phyloP scores from a whole-genome alignment of 1,140 invertebrate species.

The Zelostemma sp. region DNA sequence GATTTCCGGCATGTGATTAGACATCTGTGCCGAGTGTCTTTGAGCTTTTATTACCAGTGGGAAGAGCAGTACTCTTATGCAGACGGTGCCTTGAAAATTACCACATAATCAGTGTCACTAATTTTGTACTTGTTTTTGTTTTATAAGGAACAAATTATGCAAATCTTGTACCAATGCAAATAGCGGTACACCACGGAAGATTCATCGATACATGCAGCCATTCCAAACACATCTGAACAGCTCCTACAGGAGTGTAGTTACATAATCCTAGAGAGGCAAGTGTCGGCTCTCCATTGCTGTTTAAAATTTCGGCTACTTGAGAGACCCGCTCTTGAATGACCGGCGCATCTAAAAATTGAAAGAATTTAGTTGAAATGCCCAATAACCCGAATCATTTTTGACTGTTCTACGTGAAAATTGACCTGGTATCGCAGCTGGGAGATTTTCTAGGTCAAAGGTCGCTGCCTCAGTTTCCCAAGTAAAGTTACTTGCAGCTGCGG shows the following conservation, averaged over 20 bases:
- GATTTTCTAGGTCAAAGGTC: neutral
- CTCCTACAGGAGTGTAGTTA: constrained; percentile 79
- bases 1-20: constrained; percentile 86
- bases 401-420: neutral
- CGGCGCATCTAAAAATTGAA: constrained; percentile 22
- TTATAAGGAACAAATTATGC: neutral
- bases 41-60: constrained; percentile 86
- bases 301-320: constrained; percentile 27
- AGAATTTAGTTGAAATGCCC: neutral
- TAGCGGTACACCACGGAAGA: constrained; percentile 92
- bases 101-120: constrained; percentile 1
- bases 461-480: no score
- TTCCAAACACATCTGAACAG: constrained; percentile 86
- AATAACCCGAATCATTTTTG: neutral
- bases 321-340: constrained; percentile 1
- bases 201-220: constrained; percentile 80
- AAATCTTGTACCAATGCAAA: constrained; percentile 75
- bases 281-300: constrained; percentile 31
- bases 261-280: constrained; percentile 35
- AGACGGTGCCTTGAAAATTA: constrained; percentile 77
- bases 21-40: constrained; percentile 82
- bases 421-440: neutral
- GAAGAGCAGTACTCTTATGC: constrained; percentile 81
- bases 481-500: neutral
- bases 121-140: constrained; percentile 1